phyloP scores from a whole-genome alignment of 2,113 vertebrate genomes.

The Callipepla squamata region DNA sequence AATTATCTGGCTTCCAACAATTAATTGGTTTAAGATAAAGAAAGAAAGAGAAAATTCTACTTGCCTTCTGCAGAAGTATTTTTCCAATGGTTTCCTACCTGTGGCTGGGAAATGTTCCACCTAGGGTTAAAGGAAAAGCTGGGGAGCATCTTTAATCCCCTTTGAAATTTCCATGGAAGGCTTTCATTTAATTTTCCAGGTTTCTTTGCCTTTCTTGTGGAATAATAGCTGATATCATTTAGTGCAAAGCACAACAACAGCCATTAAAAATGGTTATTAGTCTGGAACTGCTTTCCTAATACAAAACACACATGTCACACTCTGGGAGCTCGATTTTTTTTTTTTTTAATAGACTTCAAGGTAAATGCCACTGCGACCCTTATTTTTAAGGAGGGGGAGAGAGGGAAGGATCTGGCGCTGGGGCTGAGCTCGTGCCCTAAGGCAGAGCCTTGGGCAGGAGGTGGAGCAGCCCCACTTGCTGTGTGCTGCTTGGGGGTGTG shows the following conservation, averaged over 20 bases:
- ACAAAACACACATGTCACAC: constrained; percentile 60
- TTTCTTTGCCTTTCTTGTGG: constrained; percentile 38
- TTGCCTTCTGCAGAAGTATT: background rate
- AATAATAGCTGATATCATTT: constrained; percentile 50
- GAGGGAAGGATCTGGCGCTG: background rate
- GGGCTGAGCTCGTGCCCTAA: constrained; percentile 45
- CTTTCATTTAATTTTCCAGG: constrained; percentile 54
- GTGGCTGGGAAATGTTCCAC: background rate
- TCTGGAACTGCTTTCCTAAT: constrained; percentile 64
- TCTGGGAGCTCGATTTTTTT: constrained; percentile 15
- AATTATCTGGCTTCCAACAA: background rate
- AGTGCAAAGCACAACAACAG: constrained; percentile 40
- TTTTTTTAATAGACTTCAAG: constrained; percentile 48
- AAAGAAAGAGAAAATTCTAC: background rate
- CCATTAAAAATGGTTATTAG: constrained; percentile 72
- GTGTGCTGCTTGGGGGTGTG: background rate
- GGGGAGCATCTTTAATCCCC: constrained; percentile 20
- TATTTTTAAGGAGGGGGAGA: background rate
- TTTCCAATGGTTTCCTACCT: background rate
- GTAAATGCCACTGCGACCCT: constrained; percentile 52
- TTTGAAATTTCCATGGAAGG: constrained; percentile 50
- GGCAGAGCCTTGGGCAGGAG: constrained; percentile 60
- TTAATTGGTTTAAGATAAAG: background rate
- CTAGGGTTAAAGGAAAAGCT: background rate
- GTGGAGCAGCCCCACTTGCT: constrained; percentile 20